Evolutionary conservation across 2,113 vertebrate species (phyloP).

Genomic region (Regulus satrapa): DNA sequence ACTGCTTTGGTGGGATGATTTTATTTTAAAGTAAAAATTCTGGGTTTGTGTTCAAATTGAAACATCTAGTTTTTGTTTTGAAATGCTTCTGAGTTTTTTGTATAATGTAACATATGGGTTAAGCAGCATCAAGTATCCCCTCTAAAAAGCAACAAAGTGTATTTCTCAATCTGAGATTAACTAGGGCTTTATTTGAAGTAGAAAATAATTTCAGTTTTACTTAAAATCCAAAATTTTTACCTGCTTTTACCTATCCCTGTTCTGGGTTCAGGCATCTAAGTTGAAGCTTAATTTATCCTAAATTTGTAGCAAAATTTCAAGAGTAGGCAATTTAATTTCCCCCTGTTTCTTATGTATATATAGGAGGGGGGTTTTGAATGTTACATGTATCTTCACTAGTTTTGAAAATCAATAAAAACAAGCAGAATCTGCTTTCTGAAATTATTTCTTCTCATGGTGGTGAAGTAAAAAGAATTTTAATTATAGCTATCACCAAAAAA

Average conservation of each 20-base stretch:
- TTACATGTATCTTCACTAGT: neutral
- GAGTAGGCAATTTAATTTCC: neutral
- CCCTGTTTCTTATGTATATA: neutral
- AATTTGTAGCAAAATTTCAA: neutral
- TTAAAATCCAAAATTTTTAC: neutral
- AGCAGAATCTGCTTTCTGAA: neutral
- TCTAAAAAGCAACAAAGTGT: neutral
- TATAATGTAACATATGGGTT: neutral
- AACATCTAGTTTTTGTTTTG: neutral
- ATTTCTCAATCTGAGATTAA: neutral
- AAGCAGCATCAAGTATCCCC: neutral
- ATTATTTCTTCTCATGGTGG: neutral
- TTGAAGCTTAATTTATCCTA: neutral
- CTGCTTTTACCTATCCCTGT: too few relatives aligned
- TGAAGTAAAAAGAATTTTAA: neutral
- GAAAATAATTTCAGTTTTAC: neutral
- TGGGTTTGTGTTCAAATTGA: neutral
- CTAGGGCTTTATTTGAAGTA: neutral
- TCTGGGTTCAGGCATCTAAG: neutral
- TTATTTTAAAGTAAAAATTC: neutral
- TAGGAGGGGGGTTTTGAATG: neutral
- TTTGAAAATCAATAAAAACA: neutral
- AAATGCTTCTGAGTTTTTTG: neutral
- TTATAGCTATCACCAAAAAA: neutral
- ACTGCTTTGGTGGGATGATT: neutral